Percentiles rank a stretch among this genome's conserved stretches.
phyloP scores from a whole-genome alignment of 2,888 invertebrate genomes.

The Perithous albicinctus region DNA sequence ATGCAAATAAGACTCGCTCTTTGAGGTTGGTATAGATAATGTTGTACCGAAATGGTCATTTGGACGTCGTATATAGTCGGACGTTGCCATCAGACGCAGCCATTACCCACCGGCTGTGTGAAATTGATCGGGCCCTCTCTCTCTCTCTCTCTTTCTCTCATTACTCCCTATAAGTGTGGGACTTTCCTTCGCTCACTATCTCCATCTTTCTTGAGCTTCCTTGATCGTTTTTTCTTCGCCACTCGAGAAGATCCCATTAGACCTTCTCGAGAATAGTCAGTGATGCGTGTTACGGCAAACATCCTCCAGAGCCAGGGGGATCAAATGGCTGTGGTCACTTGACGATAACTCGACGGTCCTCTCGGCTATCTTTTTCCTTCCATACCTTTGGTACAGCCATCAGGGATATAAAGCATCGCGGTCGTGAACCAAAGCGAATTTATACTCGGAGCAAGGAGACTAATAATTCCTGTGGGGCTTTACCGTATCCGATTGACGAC shows the following conservation, averaged over 20 bases:
- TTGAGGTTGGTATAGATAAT: too few species aligned
- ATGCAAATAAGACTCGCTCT: too few species aligned
- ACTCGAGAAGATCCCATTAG: constrained; percentile 69
- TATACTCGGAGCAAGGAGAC: constrained; percentile 43
- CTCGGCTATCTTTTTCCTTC: constrained; percentile 44
- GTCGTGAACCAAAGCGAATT: constrained; percentile 45
- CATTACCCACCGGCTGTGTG: constrained; percentile 31
- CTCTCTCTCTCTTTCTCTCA: constrained; percentile 57
- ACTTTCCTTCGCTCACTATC: background rate
- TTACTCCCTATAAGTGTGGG: too few species aligned
- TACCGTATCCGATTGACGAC: constrained; percentile 38
- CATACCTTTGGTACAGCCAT: constrained; percentile 34
- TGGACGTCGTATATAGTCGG: constrained; percentile 5
- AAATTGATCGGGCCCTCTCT: constrained; percentile 44
- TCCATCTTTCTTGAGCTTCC: constrained; percentile 52
- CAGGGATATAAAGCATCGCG: constrained; percentile 41
- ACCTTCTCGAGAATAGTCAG: constrained; percentile 46
- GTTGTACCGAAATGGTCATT: background rate
- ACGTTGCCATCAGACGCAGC: constrained; percentile 49
- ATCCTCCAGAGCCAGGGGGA: constrained; percentile 44
- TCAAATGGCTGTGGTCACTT: constrained; percentile 64
- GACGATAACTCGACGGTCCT: constrained; percentile 66
- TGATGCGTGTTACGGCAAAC: constrained; percentile 50
- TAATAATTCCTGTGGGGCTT: constrained; percentile 49
- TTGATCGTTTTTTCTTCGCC: constrained; percentile 33